Base-by-base conservation (phyloP, 2,888 invertebrate species). In the Orchesella flavescens region DNA sequence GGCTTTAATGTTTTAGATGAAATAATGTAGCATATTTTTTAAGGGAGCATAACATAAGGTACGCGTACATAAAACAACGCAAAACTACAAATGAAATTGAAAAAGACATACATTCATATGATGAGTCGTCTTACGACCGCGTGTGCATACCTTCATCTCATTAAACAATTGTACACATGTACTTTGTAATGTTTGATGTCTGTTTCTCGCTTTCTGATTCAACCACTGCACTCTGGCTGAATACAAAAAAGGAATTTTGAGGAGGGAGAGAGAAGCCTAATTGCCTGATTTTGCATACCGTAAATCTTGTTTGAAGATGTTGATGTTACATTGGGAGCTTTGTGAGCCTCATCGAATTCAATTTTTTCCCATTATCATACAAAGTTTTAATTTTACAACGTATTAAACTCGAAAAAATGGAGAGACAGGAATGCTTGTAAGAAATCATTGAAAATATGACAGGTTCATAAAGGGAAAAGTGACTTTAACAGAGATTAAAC, bases 401-500 rank as follows among this genome's bases (percentile, higher is more conserved):
- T 65, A 43, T 65, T 61, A 43, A 34, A 34, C 3, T 34, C 34
- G 63, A n/a, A 49, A 68, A 68, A 44, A 66, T 17, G 43, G 10
- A 66, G 12, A 43, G 46, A 13, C 13, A 66, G 19, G 59, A 68
- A 57, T 44, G 44, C 65, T 17, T 76, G 77, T 34, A 78, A 78
- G 63, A 71, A 63, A 78, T 78, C 69, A 79, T 73, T 66, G 23
- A 71, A 57, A 79, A 72, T 79, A 66, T 57, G 72, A 73, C 79
- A 72, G 65, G 61, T 63, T 78, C 79, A 72, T 55, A 72, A 79
- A 49, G 49, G 73, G 72, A 34, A 34, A 72, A 73, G 78, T 63
- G 71, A 71, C 69, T n/a, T 69, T 73, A 79, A 79, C 79, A 24
- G 57, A 69, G 71, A 71, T 78, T 78, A 71, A 78, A 71, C 78